Evolutionary conservation across 1,140 invertebrate species (phyloP).

Genomic region (Drosophila carrolli): DNA sequence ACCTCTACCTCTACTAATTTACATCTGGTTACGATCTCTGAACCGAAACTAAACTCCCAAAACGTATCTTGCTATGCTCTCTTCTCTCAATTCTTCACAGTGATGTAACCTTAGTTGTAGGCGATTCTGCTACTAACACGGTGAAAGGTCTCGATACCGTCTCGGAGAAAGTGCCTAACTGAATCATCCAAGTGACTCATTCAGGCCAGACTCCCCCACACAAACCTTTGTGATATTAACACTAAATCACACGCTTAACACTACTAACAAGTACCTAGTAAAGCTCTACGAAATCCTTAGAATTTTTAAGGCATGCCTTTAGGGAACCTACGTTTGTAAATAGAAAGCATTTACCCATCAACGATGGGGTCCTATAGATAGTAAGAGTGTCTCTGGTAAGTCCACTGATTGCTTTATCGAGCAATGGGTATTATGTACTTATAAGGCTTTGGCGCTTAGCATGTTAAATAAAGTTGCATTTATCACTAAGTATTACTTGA

Average conservation of each 20-base stretch:
- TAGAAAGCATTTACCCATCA: slow-evolving; percentile 46
- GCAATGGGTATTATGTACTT: slow-evolving; percentile 41
- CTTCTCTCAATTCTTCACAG: slow-evolving; percentile 74
- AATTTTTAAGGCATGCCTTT: slow-evolving; percentile 47
- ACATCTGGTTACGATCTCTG: slow-evolving; percentile 47
- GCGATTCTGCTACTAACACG: slow-evolving; percentile 64
- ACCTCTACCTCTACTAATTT: slow-evolving; percentile 21
- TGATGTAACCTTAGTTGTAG: slow-evolving; percentile 78
- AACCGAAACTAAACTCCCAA: slow-evolving; percentile 62
- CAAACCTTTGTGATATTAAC: slow-evolving; percentile 72
- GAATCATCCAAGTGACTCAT: slow-evolving; percentile 37
- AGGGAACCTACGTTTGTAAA: slow-evolving; percentile 46
- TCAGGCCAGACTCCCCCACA: slow-evolving; percentile 38
- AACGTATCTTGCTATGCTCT: slow-evolving; percentile 62
- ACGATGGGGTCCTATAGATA: slow-evolving; percentile 43
- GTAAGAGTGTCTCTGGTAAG: slow-evolving; percentile 39
- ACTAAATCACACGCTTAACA: slow-evolving; percentile 66
- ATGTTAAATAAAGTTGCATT: slow-evolving; percentile 64
- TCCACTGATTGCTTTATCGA: slow-evolving; percentile 40
- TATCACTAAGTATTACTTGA: slow-evolving; percentile 31
- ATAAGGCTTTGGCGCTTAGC: slow-evolving; percentile 57
- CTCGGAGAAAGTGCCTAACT: slow-evolving; percentile 76
- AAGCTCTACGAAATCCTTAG: slow-evolving; percentile 42
- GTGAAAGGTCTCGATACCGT: slow-evolving; percentile 70
- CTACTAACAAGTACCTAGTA: slow-evolving; percentile 60